Evolutionary conservation across 2,797 vertebrate species (phyloP), one percentile per base, ranked within the genome.

Genomic region (Sphenopsis melanotis): DNA sequence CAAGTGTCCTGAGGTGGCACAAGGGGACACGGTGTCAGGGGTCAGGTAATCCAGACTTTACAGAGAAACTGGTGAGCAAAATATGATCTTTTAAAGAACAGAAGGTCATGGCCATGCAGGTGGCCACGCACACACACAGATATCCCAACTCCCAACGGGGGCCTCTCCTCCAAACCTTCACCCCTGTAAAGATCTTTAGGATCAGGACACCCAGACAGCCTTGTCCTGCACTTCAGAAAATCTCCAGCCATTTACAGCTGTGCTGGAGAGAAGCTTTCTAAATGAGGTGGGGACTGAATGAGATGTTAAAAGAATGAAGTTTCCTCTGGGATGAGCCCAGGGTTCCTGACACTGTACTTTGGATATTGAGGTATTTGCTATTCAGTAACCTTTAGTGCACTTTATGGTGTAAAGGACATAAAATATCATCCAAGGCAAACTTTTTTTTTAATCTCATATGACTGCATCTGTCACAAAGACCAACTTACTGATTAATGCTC

Each of bases 401-500:
- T 92, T 90, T 29, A 74, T 61, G 68, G 34, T 83, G 76, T 78
- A 94, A 97, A 97, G 90, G 93, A 96, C 89, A 93, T 65, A 84
- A 94, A 96, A 97, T 96, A 96, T 84, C 94, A 96, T 80, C 65
- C 81, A 68, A 52, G 55, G 11, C 10, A 90, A 66, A 27, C 29
- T 60, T 8, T 39, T 42, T 10, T 34, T 34, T 56, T 56, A 4
- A 66, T 87, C 41, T 94, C 86, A 12, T 80, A 70, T 88, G 88
- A 92, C 87, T 94, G 68, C 79, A 83, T 81, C 95, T 91, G 88
- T 92, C 95, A 94, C 53, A 74, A 91, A 66, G 61, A 70, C 87
- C 78, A 87, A 61, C 82, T 76, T 94, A 64, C 86, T 96, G 95
- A 97, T 97, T 94, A 95, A 96, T 97, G 92, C 44, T 87, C 81